These are phyloP conservation scores for Spondyliosoma cantharus DNA, from an alignment of 2,797 vertebrate species.

Conservation along the genomic window DNA sequence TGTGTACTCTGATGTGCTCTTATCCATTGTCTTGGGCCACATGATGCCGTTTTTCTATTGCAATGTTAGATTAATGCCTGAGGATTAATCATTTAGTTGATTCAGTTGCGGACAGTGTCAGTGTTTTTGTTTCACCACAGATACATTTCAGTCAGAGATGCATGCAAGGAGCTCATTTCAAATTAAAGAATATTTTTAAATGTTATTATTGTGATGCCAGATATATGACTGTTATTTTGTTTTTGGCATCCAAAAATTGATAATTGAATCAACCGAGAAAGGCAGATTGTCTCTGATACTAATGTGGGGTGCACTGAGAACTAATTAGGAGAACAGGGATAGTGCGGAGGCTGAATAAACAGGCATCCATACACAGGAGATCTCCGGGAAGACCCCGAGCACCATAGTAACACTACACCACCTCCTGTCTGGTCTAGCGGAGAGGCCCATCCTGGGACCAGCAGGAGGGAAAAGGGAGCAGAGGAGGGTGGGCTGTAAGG, in stretches of 20 bases:
- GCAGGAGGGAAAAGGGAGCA: slow-evolving; percentile 40
- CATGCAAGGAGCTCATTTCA: background rate
- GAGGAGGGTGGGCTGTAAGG: slow-evolving; percentile 35
- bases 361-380: slow-evolving; percentile 59
- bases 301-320: slow-evolving; percentile 51
- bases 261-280: slow-evolving; percentile 25
- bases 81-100: background rate
- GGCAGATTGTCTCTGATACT: slow-evolving; percentile 40
- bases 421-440: slow-evolving; percentile 60
- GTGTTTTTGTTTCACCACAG: background rate
- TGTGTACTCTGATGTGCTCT: background rate
- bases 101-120: background rate
- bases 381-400: slow-evolving; percentile 56
- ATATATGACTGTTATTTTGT: background rate
- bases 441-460: slow-evolving; percentile 61
- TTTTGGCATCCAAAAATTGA: background rate
- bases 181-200: background rate
- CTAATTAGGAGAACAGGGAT: slow-evolving; percentile 67
- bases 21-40: background rate
- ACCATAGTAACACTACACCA: slow-evolving; percentile 69
- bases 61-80: background rate
- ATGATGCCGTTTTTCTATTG: background rate
- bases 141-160: background rate
- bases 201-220: background rate
- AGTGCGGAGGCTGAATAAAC: slow-evolving; percentile 60